Conservation (phyloP, 1,140 invertebrate species). For the Aphelinus certus region DNA sequence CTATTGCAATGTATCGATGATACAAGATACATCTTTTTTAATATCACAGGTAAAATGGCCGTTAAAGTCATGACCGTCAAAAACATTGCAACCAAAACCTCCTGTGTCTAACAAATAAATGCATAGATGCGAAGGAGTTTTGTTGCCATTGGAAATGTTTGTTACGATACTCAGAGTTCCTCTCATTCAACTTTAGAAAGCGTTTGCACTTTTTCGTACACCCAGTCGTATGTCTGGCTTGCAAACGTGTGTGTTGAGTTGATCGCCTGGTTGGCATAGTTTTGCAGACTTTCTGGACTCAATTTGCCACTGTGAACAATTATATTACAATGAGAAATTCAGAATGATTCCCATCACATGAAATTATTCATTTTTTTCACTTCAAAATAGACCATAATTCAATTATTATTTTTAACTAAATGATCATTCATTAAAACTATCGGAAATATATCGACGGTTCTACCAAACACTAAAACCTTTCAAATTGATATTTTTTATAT, state of each 20-base stretch:
- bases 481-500: no score
- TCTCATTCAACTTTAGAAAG: conserved; percentile 72
- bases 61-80: conserved; percentile 52
- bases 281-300: conserved; percentile 78
- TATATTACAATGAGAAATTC: background rate
- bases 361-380: background rate
- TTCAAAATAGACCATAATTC: background rate
- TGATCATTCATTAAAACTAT: no score
- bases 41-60: conserved; percentile 64
- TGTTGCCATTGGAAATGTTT: conserved; percentile 39
- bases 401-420: no score
- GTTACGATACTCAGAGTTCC: conserved; percentile 10
- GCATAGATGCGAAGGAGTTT: conserved; percentile 48
- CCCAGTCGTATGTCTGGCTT: conserved; percentile 75
- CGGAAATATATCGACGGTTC: no score
- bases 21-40: conserved; percentile 44
- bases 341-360: background rate
- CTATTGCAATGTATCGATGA: conserved; percentile 46
- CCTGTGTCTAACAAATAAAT: conserved; percentile 56
- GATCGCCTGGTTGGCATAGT: conserved; percentile 71
- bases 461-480: no score
- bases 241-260: conserved; percentile 73
- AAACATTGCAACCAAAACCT: conserved; percentile 46
- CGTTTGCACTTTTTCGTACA: conserved; percentile 77
- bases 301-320: conserved; percentile 74